Base-by-base conservation (phyloP, 2,797 vertebrate genomes). In the Hirundo rustica region DNA sequence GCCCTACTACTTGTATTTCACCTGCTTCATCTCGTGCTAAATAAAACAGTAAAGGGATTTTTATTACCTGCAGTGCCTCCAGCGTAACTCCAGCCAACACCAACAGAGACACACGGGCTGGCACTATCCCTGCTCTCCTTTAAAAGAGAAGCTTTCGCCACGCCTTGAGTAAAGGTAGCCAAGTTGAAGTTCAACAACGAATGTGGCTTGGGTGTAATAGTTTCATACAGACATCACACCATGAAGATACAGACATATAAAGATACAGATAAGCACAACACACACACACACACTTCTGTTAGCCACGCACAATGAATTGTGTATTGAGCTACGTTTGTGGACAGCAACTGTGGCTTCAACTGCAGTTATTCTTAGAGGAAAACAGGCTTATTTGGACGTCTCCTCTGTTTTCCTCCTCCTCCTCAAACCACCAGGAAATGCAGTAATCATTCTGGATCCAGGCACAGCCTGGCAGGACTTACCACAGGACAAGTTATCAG, bases 81-180 rank as follows among this genome's bases (percentile, higher is more conserved):
- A 0, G 54, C 21, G 45, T n/a, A 40, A 45, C 58, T 87, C 68
- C 79, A 50, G 83, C 67, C 85, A 73, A 7, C 32, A 30, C 61
- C 26, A 64, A 42, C 21, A 17, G 71, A 21, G 42, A 40, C 27
- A 60, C n/a, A 11, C 5, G n/a, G 45, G n/a, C 55, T 80, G 76
- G 60, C 48, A 20, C 66, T 5, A 3, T 17, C 60, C 16, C 11
- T 7, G 5, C 4, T 47, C 68, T 73, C 90, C 55, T 95, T 96
- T 96, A 92, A 92, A 92, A 95, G 26, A n/a, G 45, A 47, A 76
- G 44, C 4, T 85, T 22, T 62, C 3, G 5, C 93, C 87, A 95
- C 94, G 8, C 97, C 97, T 93, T 97, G 42, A 85, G 92, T 42
- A 97, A 98, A 97, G 64, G 5, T 14, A 85, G n/a, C 64, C 32